These are phyloP conservation scores for Troides oblongomaculatus DNA, from an alignment of 2,888 invertebrate species.

Conservation along the genomic window DNA sequence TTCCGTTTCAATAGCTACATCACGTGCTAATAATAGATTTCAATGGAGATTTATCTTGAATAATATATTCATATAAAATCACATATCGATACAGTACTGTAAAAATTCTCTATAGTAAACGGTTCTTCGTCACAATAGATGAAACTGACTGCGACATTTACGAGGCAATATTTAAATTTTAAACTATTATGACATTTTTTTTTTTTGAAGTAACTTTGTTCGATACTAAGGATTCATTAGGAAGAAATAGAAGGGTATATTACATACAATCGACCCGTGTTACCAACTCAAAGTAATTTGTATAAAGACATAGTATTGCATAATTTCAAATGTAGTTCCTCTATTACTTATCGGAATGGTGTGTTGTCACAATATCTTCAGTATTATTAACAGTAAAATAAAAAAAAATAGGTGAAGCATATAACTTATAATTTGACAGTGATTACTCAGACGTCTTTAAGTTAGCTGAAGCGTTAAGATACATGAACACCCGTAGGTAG, in stretches of 20 bases:
- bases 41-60: constrained; percentile 16
- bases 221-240: too few relatives aligned
- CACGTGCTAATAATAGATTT: constrained; percentile 23
- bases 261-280: too few relatives aligned
- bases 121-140: too few relatives aligned
- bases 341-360: background rate
- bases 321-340: too few relatives aligned
- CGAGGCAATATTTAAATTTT: too few relatives aligned
- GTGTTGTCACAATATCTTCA: background rate
- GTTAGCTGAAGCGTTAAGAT: background rate
- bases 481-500: constrained; percentile 5
- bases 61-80: constrained; percentile 19
- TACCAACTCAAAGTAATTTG: too few relatives aligned
- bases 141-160: too few relatives aligned
- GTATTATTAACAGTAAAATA: background rate
- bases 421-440: background rate
- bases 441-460: background rate
- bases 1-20: constrained; percentile 38
- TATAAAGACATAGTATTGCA: too few relatives aligned
- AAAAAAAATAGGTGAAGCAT: constrained; percentile 6
- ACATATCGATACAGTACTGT: background rate
- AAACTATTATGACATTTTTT: background rate
- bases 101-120: too few relatives aligned
- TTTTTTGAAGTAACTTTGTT: too few relatives aligned
- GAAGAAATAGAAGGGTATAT: too few relatives aligned